These are phyloP conservation scores for Sylvilagus bachmani DNA, from an alignment of 2,113 vertebrate species.

Conservation along the genomic window DNA sequence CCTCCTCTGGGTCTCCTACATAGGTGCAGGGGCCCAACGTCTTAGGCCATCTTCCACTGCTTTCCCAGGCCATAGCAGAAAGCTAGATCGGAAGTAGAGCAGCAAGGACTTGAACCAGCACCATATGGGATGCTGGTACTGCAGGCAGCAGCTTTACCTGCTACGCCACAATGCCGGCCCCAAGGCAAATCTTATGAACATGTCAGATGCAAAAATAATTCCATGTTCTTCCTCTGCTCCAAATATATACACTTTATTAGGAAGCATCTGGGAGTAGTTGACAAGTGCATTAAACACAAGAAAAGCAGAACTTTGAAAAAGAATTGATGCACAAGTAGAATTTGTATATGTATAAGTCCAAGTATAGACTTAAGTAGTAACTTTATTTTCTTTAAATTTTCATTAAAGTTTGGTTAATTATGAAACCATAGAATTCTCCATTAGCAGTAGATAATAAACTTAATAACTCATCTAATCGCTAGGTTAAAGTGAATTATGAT, in stretches of 20 bases:
- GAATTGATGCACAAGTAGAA: background rate
- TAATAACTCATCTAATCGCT: constrained; percentile 4
- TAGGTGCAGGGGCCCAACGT: too few relatives aligned
- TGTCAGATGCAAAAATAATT: background rate
- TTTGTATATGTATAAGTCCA: background rate
- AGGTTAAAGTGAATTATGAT: constrained; percentile 23
- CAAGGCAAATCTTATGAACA: constrained; percentile 12
- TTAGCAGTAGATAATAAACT: constrained; percentile 16
- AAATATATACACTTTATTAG: background rate
- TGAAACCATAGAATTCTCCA: background rate
- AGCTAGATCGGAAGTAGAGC: too few relatives aligned
- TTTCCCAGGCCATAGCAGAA: too few relatives aligned
- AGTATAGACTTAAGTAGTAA: constrained; percentile 17
- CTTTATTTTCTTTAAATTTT: background rate
- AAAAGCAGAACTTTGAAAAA: background rate
- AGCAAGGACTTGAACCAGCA: too few relatives aligned
- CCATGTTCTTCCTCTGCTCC: background rate
- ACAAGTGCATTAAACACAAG: background rate
- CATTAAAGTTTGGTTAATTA: constrained; percentile 22
- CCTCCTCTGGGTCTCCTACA: too few relatives aligned
- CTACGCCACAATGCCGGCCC: too few relatives aligned
- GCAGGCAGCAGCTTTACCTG: too few relatives aligned
- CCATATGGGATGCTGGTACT: too few relatives aligned
- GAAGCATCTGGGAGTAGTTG: background rate
- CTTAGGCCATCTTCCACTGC: too few relatives aligned